phyloP scores from a whole-genome alignment of 2,797 vertebrate genomes.

The Onychomys leucogaster region DNA sequence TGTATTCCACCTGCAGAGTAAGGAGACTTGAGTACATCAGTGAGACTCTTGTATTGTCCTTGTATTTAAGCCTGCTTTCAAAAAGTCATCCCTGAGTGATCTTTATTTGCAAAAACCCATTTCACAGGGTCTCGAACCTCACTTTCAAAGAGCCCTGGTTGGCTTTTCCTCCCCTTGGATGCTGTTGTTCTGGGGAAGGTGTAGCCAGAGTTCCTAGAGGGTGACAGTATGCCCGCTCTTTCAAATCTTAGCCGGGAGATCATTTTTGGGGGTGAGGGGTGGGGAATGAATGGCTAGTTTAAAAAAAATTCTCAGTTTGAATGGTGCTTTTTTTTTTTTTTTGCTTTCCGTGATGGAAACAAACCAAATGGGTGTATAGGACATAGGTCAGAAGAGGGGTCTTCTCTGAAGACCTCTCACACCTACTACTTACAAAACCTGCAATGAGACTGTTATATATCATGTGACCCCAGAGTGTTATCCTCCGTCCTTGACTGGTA shows the following conservation, averaged over 20 bases:
- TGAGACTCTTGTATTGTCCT: slow-evolving; percentile 3
- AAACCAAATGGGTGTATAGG: slow-evolving; percentile 58
- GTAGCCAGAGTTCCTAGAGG: background rate
- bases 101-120: slow-evolving; percentile 20
- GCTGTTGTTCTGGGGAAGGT: background rate
- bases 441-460: background rate
- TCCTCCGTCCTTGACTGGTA: slow-evolving; percentile 27
- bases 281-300: background rate
- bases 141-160: background rate
- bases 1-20: background rate
- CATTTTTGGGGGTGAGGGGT: background rate
- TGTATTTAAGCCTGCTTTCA: slow-evolving; percentile 7
- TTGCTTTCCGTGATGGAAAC: background rate
- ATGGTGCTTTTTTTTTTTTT: background rate
- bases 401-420: slow-evolving; percentile 22
- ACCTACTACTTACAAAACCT: background rate
- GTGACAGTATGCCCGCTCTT: background rate
- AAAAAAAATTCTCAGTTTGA: background rate
- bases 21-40: background rate
- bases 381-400: slow-evolving; percentile 19
- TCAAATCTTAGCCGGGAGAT: background rate
- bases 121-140: background rate
- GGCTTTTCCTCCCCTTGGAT: background rate
- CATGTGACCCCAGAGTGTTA: background rate
- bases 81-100: background rate